These are phyloP conservation scores for Papilio glaucus DNA, from an alignment of 1,140 invertebrate genomes.

Conservation along the genomic window DNA sequence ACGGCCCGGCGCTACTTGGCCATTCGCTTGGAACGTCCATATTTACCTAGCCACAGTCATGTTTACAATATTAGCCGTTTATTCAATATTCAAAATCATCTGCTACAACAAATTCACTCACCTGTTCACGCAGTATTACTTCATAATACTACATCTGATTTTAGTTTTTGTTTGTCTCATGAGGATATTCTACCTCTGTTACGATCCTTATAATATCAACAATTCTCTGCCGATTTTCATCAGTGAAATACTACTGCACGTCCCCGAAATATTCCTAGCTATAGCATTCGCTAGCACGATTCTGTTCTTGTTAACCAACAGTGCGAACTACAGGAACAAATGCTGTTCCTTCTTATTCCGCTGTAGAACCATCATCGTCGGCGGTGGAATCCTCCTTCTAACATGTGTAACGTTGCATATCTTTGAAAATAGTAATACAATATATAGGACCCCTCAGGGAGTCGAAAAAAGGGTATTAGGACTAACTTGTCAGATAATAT, in stretches of 20 bases:
- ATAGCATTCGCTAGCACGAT: conserved; percentile 94
- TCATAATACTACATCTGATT: conserved; percentile 91
- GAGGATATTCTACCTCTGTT: conserved; percentile 93
- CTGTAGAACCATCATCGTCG: conserved; percentile 89
- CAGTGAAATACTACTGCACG: conserved; percentile 91
- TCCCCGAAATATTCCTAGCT: conserved; percentile 92
- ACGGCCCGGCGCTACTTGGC: conserved; percentile 85
- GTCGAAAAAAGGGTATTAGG: conserved; percentile 86
- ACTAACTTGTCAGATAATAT: conserved; percentile 92
- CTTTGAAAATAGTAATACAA: conserved; percentile 85
- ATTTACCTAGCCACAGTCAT: conserved; percentile 92
- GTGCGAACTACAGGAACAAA: conserved; percentile 86
- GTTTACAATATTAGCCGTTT: conserved; percentile 91
- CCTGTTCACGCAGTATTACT: conserved; percentile 92
- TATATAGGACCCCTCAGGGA: conserved; percentile 76
- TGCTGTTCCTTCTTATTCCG: conserved; percentile 88
- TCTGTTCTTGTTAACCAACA: conserved; percentile 91
- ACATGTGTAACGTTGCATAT: conserved; percentile 92
- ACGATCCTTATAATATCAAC: conserved; percentile 94
- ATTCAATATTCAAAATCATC: conserved; percentile 92
- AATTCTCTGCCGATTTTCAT: conserved; percentile 90
- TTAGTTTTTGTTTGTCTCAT: conserved; percentile 91
- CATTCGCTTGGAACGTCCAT: conserved; percentile 94
- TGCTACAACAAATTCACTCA: conserved; percentile 92
- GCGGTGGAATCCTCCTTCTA: conserved; percentile 89